Evolutionary conservation across 2,797 vertebrate species (phyloP).

Genomic region (Rhinatrema bivittatum): DNA sequence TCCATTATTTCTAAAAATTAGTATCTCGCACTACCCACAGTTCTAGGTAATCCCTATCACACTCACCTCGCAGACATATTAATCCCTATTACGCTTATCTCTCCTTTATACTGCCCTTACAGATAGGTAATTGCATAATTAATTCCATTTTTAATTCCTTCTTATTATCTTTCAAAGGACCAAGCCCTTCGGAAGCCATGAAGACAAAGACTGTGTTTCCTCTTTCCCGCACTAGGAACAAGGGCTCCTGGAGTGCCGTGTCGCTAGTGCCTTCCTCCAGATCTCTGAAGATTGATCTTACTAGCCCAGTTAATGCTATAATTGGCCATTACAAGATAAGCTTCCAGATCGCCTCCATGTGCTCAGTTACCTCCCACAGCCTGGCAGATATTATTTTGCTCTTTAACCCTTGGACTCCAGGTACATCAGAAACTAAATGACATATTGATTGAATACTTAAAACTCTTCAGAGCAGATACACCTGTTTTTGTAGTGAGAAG

Average conservation of each 20-base stretch:
- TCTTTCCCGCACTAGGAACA: constrained; percentile 27
- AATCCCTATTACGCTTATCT: no score
- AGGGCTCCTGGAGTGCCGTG: constrained; percentile 33
- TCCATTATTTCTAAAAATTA: no score
- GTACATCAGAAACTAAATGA: constrained; percentile 5
- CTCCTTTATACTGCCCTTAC: no score
- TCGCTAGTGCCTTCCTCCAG: not conserved
- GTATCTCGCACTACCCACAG: no score
- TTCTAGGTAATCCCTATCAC: no score
- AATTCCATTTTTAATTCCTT: no score
- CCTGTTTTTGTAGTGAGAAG: not conserved
- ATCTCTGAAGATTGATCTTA: constrained; percentile 1
- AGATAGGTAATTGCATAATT: no score
- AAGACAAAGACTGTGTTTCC: constrained; percentile 29
- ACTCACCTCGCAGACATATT: no score
- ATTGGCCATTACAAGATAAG: constrained; percentile 40
- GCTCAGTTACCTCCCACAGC: constrained; percentile 14
- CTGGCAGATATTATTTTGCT: constrained; percentile 38
- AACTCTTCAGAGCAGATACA: not conserved
- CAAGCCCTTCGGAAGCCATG: constrained; percentile 32
- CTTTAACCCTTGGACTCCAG: constrained; percentile 43
- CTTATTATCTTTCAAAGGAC: constrained; percentile 17
- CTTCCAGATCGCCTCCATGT: constrained; percentile 26
- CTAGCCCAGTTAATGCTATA: constrained; percentile 16
- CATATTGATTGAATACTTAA: not conserved